Conservation (phyloP, 2,797 vertebrate genomes). For the Sternarchorhynchus goeldii region DNA sequence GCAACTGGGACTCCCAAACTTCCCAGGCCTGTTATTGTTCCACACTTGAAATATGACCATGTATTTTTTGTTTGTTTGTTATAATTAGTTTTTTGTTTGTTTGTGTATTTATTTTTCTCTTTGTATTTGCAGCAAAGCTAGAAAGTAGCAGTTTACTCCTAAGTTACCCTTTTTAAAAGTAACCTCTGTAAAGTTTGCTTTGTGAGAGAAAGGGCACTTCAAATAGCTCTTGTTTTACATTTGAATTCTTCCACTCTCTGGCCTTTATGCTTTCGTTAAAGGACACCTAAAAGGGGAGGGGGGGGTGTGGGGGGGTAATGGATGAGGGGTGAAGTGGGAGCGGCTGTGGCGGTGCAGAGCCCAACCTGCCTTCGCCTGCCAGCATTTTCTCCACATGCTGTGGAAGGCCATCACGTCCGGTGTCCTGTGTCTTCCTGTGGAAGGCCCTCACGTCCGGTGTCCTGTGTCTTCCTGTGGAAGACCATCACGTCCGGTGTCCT, state of each 20-base stretch:
- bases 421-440: not conserved
- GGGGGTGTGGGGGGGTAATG: slow-evolving; percentile 43
- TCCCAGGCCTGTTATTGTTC: not conserved
- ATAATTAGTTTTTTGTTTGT: not conserved
- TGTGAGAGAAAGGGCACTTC: slow-evolving; percentile 19
- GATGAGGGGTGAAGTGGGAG: slow-evolving; percentile 50
- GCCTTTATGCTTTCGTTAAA: slow-evolving; percentile 49
- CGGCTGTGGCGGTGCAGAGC: slow-evolving; percentile 2
- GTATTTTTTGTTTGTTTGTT: not conserved
- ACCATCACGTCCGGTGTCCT: not conserved
- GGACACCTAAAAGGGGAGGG: slow-evolving; percentile 46
- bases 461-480: not conserved
- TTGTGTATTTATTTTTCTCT: not conserved
- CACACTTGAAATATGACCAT: not conserved
- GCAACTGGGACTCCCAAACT: not conserved
- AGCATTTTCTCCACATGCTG: not conserved
- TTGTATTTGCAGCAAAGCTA: not conserved
- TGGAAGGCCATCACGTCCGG: slow-evolving; percentile 21
- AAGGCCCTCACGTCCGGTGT: not conserved
- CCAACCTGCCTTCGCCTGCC: not conserved
- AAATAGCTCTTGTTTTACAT: slow-evolving; percentile 37
- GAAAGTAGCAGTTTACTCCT: not conserved
- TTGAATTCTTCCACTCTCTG: slow-evolving; percentile 35
- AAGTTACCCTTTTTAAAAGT: not conserved
- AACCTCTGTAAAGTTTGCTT: slow-evolving; percentile 20